A percentile compares a stretch with the other conserved stretches of the same genome.
These are phyloP conservation scores for Lophius americanus DNA, from an alignment of 2,797 vertebrate species.

Conservation along the genomic window DNA sequence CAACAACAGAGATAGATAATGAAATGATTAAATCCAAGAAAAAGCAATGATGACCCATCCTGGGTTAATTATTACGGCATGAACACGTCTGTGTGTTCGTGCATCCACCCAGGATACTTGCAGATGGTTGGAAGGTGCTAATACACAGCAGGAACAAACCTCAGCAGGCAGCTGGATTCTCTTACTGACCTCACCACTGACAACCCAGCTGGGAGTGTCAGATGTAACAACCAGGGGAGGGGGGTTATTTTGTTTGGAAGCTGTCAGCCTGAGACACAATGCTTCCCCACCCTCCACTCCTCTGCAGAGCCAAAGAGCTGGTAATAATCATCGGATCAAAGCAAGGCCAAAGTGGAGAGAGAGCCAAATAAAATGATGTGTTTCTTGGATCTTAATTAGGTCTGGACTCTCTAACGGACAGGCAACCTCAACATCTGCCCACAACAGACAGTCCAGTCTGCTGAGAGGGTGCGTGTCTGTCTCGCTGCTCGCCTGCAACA, in stretches of 20 bases:
- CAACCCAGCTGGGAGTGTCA: conserved; percentile 77
- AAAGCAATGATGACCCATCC: conserved; percentile 17
- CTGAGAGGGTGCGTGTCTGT: conserved; percentile 34
- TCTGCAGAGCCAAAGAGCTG: conserved; percentile 68
- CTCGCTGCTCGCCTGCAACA: conserved; percentile 23
- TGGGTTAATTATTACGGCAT: conserved; percentile 48
- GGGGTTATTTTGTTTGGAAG: conserved; percentile 75
- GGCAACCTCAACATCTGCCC: conserved; percentile 67
- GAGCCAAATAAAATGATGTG: conserved; percentile 75
- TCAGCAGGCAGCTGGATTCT: conserved; percentile 70
- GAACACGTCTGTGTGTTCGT: not conserved
- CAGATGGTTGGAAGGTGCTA: conserved; percentile 69
- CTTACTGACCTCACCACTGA: conserved; percentile 76
- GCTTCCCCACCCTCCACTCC: conserved; percentile 58
- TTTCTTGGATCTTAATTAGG: conserved; percentile 75
- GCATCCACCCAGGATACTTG: conserved; percentile 36
- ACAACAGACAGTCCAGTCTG: conserved; percentile 54
- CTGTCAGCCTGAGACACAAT: conserved; percentile 76
- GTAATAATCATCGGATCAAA: conserved; percentile 81
- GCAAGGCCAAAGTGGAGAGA: conserved; percentile 50
- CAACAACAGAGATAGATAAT: conserved; percentile 32
- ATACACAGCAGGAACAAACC: conserved; percentile 63
- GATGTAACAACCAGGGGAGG: conserved; percentile 66
- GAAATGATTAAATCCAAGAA: conserved; percentile 12
- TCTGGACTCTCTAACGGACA: conserved; percentile 53